These are phyloP conservation scores for Paramormyrops hopkinsi DNA, from an alignment of 2,797 vertebrate genomes.

Conservation along the genomic window DNA sequence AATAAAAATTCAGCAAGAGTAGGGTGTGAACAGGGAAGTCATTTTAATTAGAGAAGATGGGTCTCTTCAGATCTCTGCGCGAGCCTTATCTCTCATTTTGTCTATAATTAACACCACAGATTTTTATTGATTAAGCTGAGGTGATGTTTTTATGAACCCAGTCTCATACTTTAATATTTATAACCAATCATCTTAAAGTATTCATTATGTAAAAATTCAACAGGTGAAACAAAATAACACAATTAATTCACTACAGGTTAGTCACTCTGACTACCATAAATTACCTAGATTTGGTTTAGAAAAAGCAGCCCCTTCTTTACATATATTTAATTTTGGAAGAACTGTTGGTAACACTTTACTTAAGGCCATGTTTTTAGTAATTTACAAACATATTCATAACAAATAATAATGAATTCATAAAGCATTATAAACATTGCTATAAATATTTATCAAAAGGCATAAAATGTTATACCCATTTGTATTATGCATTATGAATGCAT, in stretches of 20 bases:
- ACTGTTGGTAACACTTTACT: neutral
- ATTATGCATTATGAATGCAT: neutral
- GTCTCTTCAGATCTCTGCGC: neutral
- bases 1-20: neutral
- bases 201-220: neutral
- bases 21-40: neutral
- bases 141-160: neutral
- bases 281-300: neutral
- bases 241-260: neutral
- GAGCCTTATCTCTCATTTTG: neutral
- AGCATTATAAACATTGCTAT: too few species aligned
- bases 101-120: neutral
- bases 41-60: neutral
- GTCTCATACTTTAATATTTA: neutral
- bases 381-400: too few species aligned
- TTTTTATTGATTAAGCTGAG: neutral
- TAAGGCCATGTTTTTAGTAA: neutral
- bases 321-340: neutral
- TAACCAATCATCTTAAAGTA: neutral
- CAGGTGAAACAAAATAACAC: neutral
- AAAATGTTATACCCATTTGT: neutral
- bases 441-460: neutral
- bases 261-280: neutral
- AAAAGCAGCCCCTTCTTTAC: neutral
- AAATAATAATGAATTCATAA: too few species aligned